Evolutionary conservation across 2,797 vertebrate genomes (phyloP).

Genomic region (Parambassis ranga): DNA sequence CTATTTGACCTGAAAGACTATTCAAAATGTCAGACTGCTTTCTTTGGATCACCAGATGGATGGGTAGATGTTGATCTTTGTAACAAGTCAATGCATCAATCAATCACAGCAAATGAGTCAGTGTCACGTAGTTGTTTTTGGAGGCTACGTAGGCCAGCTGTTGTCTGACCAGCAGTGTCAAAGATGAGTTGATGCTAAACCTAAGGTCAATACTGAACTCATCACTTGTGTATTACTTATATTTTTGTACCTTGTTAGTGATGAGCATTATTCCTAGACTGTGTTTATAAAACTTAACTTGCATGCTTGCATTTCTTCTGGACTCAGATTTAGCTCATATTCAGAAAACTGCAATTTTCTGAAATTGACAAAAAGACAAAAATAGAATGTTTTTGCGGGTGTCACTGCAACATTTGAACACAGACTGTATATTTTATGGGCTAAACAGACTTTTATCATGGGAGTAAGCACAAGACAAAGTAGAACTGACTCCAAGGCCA

Average conservation of each 20-base stretch:
- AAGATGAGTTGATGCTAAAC: conserved; percentile 24
- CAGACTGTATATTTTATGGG: too few species aligned
- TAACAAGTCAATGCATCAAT: conserved; percentile 56
- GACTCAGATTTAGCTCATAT: too few species aligned
- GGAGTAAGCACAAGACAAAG: conserved; percentile 21
- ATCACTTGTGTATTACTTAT: not conserved
- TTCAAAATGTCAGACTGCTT: conserved; percentile 42
- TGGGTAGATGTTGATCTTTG: conserved; percentile 52
- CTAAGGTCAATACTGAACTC: conserved; percentile 11
- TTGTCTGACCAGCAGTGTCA: conserved; percentile 35
- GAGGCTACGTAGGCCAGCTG: conserved; percentile 45
- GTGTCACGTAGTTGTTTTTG: not conserved
- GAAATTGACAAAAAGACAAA: not conserved
- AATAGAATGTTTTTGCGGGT: too few species aligned
- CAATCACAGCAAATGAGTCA: conserved; percentile 25
- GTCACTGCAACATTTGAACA: too few species aligned
- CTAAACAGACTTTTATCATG: conserved; percentile 6
- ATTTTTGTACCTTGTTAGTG: not conserved
- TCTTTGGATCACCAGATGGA: conserved; percentile 47
- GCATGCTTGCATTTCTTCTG: too few species aligned
- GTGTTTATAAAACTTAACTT: not conserved
- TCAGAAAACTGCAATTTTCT: too few species aligned
- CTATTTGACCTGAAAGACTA: not conserved
- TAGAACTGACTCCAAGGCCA: conserved; percentile 23
- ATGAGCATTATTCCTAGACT: too few species aligned